Evolutionary conservation across 2,888 invertebrate species (phyloP).

Genomic region (Papilio protenor): DNA sequence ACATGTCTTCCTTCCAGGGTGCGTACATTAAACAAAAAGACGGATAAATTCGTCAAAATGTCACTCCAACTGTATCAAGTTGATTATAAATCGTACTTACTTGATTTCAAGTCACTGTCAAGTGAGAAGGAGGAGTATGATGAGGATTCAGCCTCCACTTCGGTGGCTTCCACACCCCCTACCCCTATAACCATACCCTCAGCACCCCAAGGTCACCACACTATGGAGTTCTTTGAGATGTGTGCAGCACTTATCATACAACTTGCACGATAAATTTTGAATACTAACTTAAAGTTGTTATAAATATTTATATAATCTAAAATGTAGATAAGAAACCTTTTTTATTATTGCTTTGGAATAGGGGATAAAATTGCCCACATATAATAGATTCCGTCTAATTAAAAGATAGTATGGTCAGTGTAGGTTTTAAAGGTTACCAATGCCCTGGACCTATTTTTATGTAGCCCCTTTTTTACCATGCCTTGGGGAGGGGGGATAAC

Average conservation of each 20-base stretch:
- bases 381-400: too few relatives aligned
- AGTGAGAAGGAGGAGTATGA: conserved; percentile 87
- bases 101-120: conserved; percentile 98
- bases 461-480: too few relatives aligned
- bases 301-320: too few relatives aligned
- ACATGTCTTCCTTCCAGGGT: conserved; percentile 84
- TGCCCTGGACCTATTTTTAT: too few relatives aligned
- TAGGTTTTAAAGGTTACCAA: too few relatives aligned
- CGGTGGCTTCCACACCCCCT: conserved; percentile 58
- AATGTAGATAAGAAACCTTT: too few relatives aligned
- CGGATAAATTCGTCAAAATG: conserved; percentile 97
- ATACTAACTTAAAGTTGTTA: not conserved
- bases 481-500: too few relatives aligned
- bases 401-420: too few relatives aligned
- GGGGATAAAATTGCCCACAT: too few relatives aligned
- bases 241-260: conserved; percentile 99
- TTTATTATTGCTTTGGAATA: too few relatives aligned
- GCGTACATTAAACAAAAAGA: conserved; percentile 93
- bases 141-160: conserved; percentile 64
- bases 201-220: conserved; percentile 91
- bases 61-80: conserved; percentile 98
- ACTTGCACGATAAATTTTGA: conserved; percentile 91
- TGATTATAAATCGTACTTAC: conserved; percentile 97
- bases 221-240: conserved; percentile 99
- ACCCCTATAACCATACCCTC: conserved; percentile 56